A percentile compares a stretch with the other conserved stretches of the same genome.
Conservation (phyloP, 2,797 vertebrate genomes). For the Platyrinchus mystaceus region DNA sequence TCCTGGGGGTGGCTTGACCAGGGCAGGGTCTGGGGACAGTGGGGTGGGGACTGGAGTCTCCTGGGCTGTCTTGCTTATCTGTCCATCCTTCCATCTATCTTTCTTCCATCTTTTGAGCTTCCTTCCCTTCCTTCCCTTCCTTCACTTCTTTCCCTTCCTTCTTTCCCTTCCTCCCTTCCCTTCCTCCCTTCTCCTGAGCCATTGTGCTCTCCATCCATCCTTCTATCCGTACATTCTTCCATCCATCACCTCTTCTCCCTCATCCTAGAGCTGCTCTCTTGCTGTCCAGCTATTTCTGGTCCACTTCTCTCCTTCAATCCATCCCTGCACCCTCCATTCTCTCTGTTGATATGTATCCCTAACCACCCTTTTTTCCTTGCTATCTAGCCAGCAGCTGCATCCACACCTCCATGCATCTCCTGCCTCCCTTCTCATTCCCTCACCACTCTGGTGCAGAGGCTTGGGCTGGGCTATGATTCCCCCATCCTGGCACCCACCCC, state of each 20-base stretch:
- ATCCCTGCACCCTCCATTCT: neutral
- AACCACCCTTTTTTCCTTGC: neutral
- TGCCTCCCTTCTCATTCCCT: neutral
- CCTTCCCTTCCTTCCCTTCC: too few relatives aligned
- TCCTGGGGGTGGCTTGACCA: neutral
- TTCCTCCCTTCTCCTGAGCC: neutral
- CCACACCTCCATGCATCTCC: neutral
- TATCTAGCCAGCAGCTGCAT: neutral
- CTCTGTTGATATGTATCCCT: neutral
- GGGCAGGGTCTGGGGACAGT: neutral
- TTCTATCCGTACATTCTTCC: neutral
- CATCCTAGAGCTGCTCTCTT: neutral
- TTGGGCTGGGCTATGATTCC: neutral
- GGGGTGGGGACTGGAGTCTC: neutral
- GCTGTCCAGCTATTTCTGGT: neutral
- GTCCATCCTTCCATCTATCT: too few relatives aligned
- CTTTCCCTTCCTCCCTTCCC: neutral
- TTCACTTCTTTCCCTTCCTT: too few relatives aligned
- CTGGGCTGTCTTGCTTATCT: neutral
- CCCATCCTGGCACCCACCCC: neutral
- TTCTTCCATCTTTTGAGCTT: neutral
- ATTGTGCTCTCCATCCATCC: neutral
- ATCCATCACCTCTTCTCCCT: fast-evolving
- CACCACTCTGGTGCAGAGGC: neutral
- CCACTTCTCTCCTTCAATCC: neutral